Evolutionary conservation across 2,113 vertebrate species (phyloP).

Genomic region (Actenoides hombroni): DNA sequence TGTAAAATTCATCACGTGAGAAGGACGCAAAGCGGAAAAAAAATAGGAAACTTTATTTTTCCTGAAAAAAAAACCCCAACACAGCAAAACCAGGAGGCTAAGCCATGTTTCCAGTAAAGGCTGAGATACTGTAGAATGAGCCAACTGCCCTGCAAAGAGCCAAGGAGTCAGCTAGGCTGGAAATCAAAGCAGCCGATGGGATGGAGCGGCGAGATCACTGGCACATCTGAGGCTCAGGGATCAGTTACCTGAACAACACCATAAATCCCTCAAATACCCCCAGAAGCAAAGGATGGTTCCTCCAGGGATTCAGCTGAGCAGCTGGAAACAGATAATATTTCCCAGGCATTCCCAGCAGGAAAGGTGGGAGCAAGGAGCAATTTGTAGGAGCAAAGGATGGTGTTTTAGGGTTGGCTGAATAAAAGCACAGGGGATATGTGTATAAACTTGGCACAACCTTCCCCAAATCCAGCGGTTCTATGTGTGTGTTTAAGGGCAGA

Average conservation of each 20-base stretch:
- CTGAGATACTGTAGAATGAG: not conserved
- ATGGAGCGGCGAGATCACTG: not conserved
- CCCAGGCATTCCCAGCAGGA: not conserved
- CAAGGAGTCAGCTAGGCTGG: not conserved
- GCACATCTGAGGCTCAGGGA: slow-evolving; percentile 2
- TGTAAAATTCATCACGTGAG: not conserved
- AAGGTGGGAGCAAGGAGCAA: not conserved
- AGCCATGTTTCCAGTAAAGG: not conserved
- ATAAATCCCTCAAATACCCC: not conserved
- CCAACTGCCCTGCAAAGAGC: not conserved
- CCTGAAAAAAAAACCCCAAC: not conserved
- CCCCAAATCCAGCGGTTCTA: not conserved
- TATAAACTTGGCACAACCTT: not conserved
- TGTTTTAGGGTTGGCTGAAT: not conserved
- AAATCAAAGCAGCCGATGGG: not conserved
- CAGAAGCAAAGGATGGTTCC: not conserved
- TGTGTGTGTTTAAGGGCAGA: not conserved
- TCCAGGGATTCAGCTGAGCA: not conserved
- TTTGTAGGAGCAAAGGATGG: not conserved
- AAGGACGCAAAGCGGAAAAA: not conserved
- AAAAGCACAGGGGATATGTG: not conserved
- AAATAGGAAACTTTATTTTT: not conserved
- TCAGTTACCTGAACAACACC: not conserved
- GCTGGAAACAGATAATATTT: not conserved
- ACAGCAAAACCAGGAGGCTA: not conserved